These are phyloP conservation scores for Drosophila orosa DNA, from an alignment of 1,140 invertebrate species.

Conservation along the genomic window DNA sequence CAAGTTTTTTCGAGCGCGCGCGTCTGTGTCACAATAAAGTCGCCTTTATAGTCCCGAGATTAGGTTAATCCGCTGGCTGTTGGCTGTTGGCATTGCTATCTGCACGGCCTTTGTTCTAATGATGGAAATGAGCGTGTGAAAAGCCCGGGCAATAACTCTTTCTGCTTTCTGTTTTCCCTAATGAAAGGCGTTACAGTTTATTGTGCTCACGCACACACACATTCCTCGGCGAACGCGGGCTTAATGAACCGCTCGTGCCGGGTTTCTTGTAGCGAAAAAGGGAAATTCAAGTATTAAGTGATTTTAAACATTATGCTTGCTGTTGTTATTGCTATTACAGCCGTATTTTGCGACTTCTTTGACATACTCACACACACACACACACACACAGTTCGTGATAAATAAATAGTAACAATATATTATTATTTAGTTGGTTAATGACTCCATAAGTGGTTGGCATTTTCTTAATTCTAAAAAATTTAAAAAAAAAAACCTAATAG, in stretches of 20 bases:
- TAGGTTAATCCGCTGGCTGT: slow-evolving; percentile 76
- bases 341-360: slow-evolving; percentile 47
- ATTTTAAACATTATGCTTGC: slow-evolving; percentile 72
- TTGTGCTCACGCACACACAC: slow-evolving; percentile 49
- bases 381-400: slow-evolving; percentile 7
- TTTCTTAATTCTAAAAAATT: too few relatives aligned
- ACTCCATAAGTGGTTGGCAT: too few relatives aligned
- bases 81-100: slow-evolving; percentile 69
- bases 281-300: slow-evolving; percentile 67
- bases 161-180: slow-evolving; percentile 51
- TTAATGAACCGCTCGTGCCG: slow-evolving; percentile 46
- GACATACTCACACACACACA: slow-evolving; percentile 13
- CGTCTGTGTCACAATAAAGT: slow-evolving; percentile 63
- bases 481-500: neutral
- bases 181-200: slow-evolving; percentile 77
- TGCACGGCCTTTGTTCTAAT: slow-evolving; percentile 74
- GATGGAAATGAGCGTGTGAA: slow-evolving; percentile 75
- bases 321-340: slow-evolving; percentile 45
- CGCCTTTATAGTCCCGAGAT: slow-evolving; percentile 77
- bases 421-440: neutral
- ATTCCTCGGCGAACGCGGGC: slow-evolving; percentile 20
- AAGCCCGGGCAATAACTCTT: slow-evolving; percentile 75
- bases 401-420: neutral
- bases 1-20: slow-evolving; percentile 56
- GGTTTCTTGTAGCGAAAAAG: slow-evolving; percentile 26